Conservation (phyloP, 2,888 invertebrate species). For the Tuberolachnus salignus region DNA sequence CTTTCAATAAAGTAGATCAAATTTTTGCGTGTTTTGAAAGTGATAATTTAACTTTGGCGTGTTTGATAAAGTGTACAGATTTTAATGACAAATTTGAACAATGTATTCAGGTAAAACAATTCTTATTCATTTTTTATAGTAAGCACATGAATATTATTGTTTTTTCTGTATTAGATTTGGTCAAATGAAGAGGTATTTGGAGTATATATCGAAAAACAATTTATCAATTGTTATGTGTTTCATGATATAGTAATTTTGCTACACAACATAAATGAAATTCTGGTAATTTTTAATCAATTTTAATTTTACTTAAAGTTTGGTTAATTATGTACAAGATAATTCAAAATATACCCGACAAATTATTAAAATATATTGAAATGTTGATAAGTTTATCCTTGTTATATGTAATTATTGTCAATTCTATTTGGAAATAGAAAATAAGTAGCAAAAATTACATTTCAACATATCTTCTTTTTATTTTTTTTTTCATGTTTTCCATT, state of each 20-base stretch:
- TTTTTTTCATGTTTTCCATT: no score
- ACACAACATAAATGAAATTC: slow-evolving; percentile 8
- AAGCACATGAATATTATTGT: neutral
- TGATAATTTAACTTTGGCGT: slow-evolving; percentile 1
- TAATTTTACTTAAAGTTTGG: neutral
- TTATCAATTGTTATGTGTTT: slow-evolving; percentile 40
- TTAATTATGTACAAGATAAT: no score
- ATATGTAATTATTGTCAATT: no score
- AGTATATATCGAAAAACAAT: neutral
- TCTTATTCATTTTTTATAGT: neutral
- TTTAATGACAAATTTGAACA: neutral
- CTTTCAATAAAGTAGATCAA: neutral
- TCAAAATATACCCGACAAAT: no score
- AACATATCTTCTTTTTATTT: no score
- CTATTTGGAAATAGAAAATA: no score
- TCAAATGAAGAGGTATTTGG: neutral
- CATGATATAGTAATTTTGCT: slow-evolving; percentile 25
- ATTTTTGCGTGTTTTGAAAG: slow-evolving; percentile 23
- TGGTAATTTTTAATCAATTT: slow-evolving; percentile 13
- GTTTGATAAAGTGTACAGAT: neutral
- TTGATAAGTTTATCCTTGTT: no score
- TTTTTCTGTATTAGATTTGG: slow-evolving; percentile 41
- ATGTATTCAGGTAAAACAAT: slow-evolving; percentile 13
- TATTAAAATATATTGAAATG: no score
- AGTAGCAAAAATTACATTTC: no score